Conservation (phyloP, 2,113 vertebrate genomes). For the Falco punctatus region DNA sequence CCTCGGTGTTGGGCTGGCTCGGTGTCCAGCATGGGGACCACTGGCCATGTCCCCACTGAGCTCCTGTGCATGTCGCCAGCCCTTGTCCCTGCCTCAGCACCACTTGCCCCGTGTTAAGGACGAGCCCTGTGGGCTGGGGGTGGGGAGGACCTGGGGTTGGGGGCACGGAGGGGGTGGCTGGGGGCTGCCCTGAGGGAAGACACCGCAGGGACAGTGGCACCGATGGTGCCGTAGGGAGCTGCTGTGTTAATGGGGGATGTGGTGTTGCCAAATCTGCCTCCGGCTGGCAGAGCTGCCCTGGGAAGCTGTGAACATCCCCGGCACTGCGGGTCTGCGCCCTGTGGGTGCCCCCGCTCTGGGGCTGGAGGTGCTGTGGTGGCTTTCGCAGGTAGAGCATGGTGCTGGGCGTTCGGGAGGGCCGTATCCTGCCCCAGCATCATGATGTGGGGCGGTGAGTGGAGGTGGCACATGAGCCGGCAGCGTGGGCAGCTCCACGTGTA, state of each 20-base stretch:
- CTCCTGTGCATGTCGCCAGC: rapidly evolving
- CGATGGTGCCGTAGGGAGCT: rapidly evolving
- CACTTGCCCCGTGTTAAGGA: background rate
- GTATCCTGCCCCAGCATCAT: rapidly evolving
- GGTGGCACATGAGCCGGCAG: background rate
- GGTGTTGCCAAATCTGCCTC: background rate
- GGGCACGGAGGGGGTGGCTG: background rate
- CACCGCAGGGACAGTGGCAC: background rate
- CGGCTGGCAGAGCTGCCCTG: background rate
- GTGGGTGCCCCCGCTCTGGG: rapidly evolving
- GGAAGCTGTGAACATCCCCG: rapidly evolving
- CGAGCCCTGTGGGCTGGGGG: rapidly evolving
- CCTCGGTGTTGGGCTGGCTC: background rate
- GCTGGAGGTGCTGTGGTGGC: background rate
- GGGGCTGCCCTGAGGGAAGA: background rate
- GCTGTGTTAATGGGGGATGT: rapidly evolving
- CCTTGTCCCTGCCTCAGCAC: background rate
- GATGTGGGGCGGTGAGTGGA: rapidly evolving
- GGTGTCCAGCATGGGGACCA: background rate
- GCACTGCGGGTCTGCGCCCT: background rate
- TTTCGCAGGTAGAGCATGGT: background rate
- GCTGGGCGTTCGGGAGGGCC: rapidly evolving
- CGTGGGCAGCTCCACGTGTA: rapidly evolving
- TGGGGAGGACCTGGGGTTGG: rapidly evolving
- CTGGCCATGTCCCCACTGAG: rapidly evolving